Evolutionary conservation across 2,113 vertebrate genomes (phyloP).

Genomic region (Chionodraco myersi): DNA sequence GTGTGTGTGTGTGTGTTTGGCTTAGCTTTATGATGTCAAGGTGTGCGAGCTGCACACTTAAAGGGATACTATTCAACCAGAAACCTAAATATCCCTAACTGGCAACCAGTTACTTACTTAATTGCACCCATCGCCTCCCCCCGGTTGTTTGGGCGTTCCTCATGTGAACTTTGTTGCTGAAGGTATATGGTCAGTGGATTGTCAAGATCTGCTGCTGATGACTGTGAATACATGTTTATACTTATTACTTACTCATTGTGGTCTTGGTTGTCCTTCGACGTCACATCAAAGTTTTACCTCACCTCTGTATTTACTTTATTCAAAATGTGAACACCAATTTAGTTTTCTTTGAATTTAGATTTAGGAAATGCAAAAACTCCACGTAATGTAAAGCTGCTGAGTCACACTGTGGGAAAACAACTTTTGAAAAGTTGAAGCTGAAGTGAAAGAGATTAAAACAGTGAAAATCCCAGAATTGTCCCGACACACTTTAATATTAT

Average conservation of each 20-base stretch:
- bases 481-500: not conserved
- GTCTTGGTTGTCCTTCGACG: no score
- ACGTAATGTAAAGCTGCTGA: not conserved
- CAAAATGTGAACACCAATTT: not conserved
- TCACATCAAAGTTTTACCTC: constrained; percentile 1
- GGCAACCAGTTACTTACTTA: not conserved
- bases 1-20: not conserved
- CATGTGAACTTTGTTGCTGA: no score
- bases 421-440: not conserved
- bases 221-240: no score
- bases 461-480: not conserved
- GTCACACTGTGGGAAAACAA: not conserved
- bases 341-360: not conserved
- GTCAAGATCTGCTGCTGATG: no score
- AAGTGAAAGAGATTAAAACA: not conserved
- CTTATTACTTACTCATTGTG: no score
- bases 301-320: not conserved
- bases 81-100: no score
- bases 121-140: no score
- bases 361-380: not conserved
- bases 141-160: no score
- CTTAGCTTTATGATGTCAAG: not conserved
- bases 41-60: not conserved
- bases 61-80: no score
- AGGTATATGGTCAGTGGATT: no score